Evolutionary conservation across 1,140 invertebrate species (phyloP).

Genomic region (Zaprionus gabonicus): DNA sequence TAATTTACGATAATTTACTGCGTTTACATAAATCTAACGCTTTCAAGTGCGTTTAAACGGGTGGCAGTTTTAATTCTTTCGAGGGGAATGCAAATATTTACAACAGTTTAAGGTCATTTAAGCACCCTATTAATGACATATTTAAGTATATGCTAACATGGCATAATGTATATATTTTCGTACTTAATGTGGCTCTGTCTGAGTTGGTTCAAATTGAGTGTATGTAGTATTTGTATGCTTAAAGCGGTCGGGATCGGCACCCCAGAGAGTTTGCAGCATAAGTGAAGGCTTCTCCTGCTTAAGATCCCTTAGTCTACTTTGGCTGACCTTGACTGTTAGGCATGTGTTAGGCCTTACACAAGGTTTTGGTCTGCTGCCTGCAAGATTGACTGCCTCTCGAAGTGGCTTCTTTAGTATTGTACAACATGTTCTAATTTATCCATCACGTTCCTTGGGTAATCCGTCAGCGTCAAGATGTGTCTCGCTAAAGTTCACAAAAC

Average conservation of each 20-base stretch:
- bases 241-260: not conserved
- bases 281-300: too few species aligned
- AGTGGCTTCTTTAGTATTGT: not conserved
- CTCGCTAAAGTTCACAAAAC: not conserved
- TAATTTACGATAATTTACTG: constrained; percentile 26
- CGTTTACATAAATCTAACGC: constrained; percentile 25
- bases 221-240: too few species aligned
- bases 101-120: not conserved
- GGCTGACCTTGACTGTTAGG: not conserved
- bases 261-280: not conserved
- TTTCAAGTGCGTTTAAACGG: not conserved
- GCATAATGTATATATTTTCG: not conserved
- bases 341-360: not conserved
- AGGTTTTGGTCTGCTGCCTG: constrained; percentile 1
- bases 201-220: not conserved
- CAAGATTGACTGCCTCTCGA: not conserved
- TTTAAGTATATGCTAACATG: not conserved
- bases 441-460: not conserved
- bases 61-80: not conserved
- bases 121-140: not conserved
- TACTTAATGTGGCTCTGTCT: not conserved
- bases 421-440: constrained; percentile 1
- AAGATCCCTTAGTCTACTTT: not conserved
- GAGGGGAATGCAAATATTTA: not conserved
- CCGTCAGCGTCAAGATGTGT: constrained; percentile 1